Evolutionary conservation across 2,888 invertebrate genomes (phyloP).

Genomic region (Leptinotarsa rubiginosa): DNA sequence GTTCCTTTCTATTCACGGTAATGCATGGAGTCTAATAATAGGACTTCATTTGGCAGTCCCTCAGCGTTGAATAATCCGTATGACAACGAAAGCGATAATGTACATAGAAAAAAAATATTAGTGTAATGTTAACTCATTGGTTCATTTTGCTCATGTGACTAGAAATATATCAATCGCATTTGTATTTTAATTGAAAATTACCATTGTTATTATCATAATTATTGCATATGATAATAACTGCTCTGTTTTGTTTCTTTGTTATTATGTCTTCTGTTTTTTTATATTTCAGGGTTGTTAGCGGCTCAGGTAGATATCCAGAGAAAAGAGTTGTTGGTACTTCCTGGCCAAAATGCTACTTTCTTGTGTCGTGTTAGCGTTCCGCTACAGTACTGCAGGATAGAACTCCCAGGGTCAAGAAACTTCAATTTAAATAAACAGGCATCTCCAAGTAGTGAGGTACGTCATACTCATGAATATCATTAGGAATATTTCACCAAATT

Average conservation of each 20-base stretch:
- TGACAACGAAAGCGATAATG: too few species aligned
- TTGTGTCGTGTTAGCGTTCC: constrained; percentile 72
- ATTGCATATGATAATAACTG: too few species aligned
- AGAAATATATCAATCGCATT: too few species aligned
- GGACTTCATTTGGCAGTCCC: too few species aligned
- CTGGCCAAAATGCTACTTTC: constrained; percentile 71
- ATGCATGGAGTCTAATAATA: too few species aligned
- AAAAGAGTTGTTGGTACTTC: constrained; percentile 69
- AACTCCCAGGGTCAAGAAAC: constrained; percentile 66
- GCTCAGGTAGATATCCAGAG: constrained; percentile 69
- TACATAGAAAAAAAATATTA: too few species aligned
- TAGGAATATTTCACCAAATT: neutral
- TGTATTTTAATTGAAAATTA: neutral
- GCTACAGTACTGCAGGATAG: constrained; percentile 72
- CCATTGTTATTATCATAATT: neutral
- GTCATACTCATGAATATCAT: constrained; percentile 36
- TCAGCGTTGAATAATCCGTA: too few species aligned
- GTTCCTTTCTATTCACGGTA: too few species aligned
- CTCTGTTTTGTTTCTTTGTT: too few species aligned
- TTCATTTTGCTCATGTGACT: too few species aligned
- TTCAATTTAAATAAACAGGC: constrained; percentile 67
- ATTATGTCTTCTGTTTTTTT: too few species aligned
- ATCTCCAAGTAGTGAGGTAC: constrained; percentile 62
- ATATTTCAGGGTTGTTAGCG: constrained; percentile 53
- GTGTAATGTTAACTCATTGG: too few species aligned